Evolutionary conservation across 92 coral and sea anemone species (phyloP).

Genomic region (Porites evermanni): DNA sequence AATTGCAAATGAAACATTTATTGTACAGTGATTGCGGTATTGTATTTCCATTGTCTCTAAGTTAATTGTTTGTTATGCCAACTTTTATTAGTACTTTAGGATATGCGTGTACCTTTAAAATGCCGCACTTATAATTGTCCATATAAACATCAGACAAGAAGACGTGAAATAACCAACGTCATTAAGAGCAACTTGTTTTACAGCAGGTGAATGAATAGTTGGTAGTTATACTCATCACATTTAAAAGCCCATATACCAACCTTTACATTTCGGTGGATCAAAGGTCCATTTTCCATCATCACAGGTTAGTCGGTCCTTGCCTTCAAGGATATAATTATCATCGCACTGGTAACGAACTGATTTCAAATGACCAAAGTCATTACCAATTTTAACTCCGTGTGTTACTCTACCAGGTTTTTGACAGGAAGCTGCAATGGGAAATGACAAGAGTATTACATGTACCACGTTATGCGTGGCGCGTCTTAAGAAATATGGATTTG

Average conservation of each 20-base stretch:
- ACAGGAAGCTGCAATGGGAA: slow-evolving; percentile 4
- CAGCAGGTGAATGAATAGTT: too few relatives aligned
- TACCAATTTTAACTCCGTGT: not conserved
- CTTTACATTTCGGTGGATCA: slow-evolving; percentile 49
- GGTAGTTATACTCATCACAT: too few relatives aligned
- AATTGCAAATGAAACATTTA: too few relatives aligned
- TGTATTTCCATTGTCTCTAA: too few relatives aligned
- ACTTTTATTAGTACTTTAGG: too few relatives aligned
- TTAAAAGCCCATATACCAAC: not conserved
- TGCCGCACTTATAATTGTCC: too few relatives aligned
- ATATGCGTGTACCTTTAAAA: too few relatives aligned
- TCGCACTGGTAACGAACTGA: slow-evolving; percentile 41
- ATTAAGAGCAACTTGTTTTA: too few relatives aligned
- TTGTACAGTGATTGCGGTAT: too few relatives aligned
- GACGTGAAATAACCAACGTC: too few relatives aligned
- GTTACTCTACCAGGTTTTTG: not conserved
- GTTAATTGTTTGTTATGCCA: too few relatives aligned
- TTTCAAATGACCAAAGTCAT: slow-evolving; percentile 11
- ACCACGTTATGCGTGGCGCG: not conserved
- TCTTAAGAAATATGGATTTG: not conserved
- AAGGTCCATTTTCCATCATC: slow-evolving; percentile 74
- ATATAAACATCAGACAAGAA: too few relatives aligned
- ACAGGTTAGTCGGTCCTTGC: slow-evolving; percentile 48
- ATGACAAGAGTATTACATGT: not conserved
- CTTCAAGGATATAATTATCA: slow-evolving; percentile 52